These are phyloP conservation scores for Uria lomvia DNA, from an alignment of 2,113 vertebrate genomes.

Conservation along the genomic window DNA sequence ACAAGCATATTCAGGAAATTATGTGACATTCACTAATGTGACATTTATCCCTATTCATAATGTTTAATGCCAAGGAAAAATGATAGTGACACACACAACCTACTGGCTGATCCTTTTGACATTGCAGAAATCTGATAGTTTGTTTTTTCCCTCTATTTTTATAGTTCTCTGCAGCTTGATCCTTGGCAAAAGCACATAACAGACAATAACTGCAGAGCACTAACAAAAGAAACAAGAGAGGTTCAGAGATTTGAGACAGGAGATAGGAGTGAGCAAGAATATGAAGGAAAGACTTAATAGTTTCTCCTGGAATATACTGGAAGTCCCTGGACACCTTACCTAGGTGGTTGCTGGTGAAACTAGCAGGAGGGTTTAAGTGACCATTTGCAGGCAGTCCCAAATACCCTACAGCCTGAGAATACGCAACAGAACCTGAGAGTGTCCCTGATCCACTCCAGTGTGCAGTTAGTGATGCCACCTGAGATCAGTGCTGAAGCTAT, in stretches of 20 bases:
- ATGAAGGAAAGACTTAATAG: neutral
- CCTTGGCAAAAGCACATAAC: slow-evolving; percentile 40
- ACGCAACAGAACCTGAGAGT: neutral
- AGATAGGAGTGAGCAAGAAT: neutral
- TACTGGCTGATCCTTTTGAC: slow-evolving; percentile 19
- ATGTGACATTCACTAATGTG: neutral
- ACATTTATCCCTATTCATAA: slow-evolving; percentile 8
- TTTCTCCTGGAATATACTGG: neutral
- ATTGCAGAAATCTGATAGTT: slow-evolving; percentile 58
- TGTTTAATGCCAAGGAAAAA: neutral
- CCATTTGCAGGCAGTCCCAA: neutral
- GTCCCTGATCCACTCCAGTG: neutral
- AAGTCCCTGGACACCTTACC: neutral
- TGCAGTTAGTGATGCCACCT: neutral
- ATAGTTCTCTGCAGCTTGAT: slow-evolving; percentile 43
- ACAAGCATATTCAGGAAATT: neutral
- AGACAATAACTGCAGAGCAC: neutral
- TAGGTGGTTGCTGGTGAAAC: neutral
- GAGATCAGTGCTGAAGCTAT: neutral
- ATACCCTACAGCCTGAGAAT: neutral
- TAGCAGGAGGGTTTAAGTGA: neutral
- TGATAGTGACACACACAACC: neutral
- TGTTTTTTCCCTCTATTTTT: slow-evolving; percentile 60
- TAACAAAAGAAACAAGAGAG: slow-evolving; percentile 26
- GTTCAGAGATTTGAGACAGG: neutral